Evolutionary conservation across 2,113 vertebrate genomes (phyloP), one percentile per base, ranked within the genome.

Genomic region (Myodes glareolus): DNA sequence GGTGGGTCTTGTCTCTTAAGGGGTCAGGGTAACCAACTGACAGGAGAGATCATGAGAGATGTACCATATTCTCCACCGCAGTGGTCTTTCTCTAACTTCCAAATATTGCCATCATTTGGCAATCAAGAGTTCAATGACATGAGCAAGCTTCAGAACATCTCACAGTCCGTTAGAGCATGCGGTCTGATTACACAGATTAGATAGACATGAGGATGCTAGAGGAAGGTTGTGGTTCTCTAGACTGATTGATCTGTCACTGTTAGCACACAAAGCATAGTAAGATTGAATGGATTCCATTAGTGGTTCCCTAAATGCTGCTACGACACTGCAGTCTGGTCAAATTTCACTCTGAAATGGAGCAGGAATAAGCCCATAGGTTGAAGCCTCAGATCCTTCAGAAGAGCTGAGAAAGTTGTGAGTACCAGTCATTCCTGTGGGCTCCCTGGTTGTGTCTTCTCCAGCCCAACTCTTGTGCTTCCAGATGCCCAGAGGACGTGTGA

Each of bases 341-440:
- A 91, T 85, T 68, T 50, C 27, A 45, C 36, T 84, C 58, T n/a
- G 12, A 92, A 81, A 72, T 72, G 81, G 3, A 55, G 16, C 14
- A 94, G 13, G 91, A 93, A 65, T 47, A 16, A 95, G 1, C 7
- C n/a, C 88, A 58, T 89, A 72, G 50, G 8, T 45, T 81, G 67
- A 78, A 25, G 12, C 52, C 25, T 92, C 11, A 65, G 42, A 42
- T 85, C 39, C 76, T 42, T 50, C 3, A 29, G 42, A 14, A 70
- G 25, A 76, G 33, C 11, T 81, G 39, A 81, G 85, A 67, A 76
- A 42, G 12, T 81, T 29, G 12, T 75, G 42, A 84, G 33, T 23
- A 21, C 42, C 9, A 68, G 16, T 84, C 67, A 42, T 77, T 42
- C 76, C 10, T n/a, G 3, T 88, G 55, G 85, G 63, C 33, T 21